phyloP scores from a whole-genome alignment of 2,113 vertebrate genomes.

The Orycteropus afer region DNA sequence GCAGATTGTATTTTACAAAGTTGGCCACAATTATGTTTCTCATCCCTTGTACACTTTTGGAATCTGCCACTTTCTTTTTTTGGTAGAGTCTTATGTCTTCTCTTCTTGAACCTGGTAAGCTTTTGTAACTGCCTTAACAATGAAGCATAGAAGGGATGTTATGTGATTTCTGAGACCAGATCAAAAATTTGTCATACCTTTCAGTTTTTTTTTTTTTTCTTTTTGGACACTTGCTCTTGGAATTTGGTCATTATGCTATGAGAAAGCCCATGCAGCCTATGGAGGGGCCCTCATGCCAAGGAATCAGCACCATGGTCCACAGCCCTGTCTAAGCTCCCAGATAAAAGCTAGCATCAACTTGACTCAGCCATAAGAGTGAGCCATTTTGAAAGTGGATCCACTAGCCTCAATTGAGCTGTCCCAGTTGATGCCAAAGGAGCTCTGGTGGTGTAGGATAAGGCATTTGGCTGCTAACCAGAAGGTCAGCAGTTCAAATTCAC shows the following conservation, averaged over 20 bases:
- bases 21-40: neutral
- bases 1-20: constrained; percentile 7
- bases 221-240: neutral
- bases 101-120: neutral
- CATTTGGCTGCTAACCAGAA: no score
- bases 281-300: neutral
- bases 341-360: constrained; percentile 7
- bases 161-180: neutral
- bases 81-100: neutral
- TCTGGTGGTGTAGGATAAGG: no score
- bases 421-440: neutral
- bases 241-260: neutral
- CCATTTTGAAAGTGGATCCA: constrained; percentile 33
- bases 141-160: neutral
- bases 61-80: neutral
- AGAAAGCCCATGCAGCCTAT: neutral
- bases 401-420: neutral
- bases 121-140: neutral
- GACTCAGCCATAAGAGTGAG: neutral
- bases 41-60: neutral
- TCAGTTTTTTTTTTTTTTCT: constrained; percentile 21
- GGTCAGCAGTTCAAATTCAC: no score
- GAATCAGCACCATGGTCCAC: neutral
- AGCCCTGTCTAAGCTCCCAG: neutral
- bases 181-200: neutral